Evolutionary conservation across 2,797 vertebrate genomes (phyloP), one percentile per base, ranked within the genome.

Genomic region (Scleropages formosus): DNA sequence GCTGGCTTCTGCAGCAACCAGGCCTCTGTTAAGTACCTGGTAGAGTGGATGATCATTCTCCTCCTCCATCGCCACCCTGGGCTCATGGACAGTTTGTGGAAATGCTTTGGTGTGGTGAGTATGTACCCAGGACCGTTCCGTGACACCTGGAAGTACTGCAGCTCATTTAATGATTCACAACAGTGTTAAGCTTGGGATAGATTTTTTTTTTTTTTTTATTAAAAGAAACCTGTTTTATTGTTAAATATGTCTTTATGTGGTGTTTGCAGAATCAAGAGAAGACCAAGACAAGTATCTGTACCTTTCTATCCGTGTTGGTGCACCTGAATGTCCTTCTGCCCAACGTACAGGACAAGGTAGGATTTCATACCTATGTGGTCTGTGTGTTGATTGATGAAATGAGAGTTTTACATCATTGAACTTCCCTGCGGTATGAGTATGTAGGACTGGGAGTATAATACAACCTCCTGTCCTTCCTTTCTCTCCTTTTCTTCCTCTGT

Each of bases 11-110:
- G 85, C 84, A 95, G 92, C 80, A 98, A 96, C 85, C 97, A 98
- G 80, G 94, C 96, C 13, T 99, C 97, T 8, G 93, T 98, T 76
- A 98, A 98, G 79, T 98, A 98, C 81, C 89, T 95, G 66, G 94
- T 98, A 13, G 95, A 98, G 81, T 99, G 97, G 97, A 85, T 89
- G 81, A 89, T 98, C 83, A 92, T 98, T 75, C 81, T 95, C 82
- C 92, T 94, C 81, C 93, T 98, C 8, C 84, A 92, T 79, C 90
- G 73, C 49, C 92, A 93, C 76, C 97, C 96, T 0, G 87, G 92
- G 0, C 93, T 92, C 80, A 89, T 96, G 56, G 87, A 91, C 27
- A 91, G 87, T 46, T 94, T 99, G 75, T 98, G 95, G 96, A 77
- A 83, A 79, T 97, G 95, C 75, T 98, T 98, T 87, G 91, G 75